Base-by-base conservation (phyloP, 1,140 invertebrate species). In the Zophobas morio region DNA sequence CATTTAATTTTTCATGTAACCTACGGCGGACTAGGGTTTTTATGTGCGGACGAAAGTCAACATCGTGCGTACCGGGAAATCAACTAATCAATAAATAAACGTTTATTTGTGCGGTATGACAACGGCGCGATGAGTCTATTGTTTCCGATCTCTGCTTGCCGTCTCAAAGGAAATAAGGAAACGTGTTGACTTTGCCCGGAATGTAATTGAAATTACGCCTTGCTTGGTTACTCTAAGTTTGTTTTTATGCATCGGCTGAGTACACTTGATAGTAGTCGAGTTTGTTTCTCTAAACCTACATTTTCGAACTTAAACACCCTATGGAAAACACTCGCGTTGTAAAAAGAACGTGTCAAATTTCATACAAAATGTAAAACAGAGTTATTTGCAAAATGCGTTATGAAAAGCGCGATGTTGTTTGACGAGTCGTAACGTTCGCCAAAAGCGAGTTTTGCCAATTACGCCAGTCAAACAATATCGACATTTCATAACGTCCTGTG, bases 21-120 rank as follows among this genome's bases (percentile, higher is more conserved):
- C 60, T 54, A 54, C 20, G 53, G 32, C 53, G 32, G 53, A 20
- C 53, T 34, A 66, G 3, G 42, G 42, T 66, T 66, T 66, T 66
- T 66, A 32, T 20, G 20, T 20, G 3, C 49, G 2, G 20, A 51
- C 49, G 2, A 51, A 51, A 51, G n/a, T 2, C n/a, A n/a, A 51
- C 49, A 66, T 33, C 6, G 20, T 20, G 60, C 37, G 60, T 6
- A n/a, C 60, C 39, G 60, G 60, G 32, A 57, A 57, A 57, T 70
- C 33, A 37, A 73, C n/a, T 39, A 73, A 73, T 73, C 71, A 54
- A 53, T 73, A 73, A 54, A 73, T 73, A 56, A 73, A 47, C 71
- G 70, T 72, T 53, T 37, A 72, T 72, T 66, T 72, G 70, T 72
- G 49, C 34, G 20, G 8, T 73, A 49, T 72, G 70, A 72, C 71